Conservation (phyloP, 2,888 invertebrate genomes). For the Prenolepis imparis region DNA sequence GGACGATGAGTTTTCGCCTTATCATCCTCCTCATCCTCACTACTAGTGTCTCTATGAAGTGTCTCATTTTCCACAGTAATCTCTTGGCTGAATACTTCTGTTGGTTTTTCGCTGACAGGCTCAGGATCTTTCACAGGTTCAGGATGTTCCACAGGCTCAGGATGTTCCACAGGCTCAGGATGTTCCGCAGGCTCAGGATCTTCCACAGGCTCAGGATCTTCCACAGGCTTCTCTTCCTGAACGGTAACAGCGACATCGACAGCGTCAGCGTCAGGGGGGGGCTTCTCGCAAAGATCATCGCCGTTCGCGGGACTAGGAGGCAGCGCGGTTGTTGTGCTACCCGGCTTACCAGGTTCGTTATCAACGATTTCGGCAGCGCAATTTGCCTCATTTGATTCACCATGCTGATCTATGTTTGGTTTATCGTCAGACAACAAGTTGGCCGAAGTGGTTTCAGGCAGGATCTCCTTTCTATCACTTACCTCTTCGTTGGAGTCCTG, state of each 20-base stretch:
- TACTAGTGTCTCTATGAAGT: constrained; percentile 61
- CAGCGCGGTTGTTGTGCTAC: constrained; percentile 57
- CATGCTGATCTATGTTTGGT: constrained; percentile 85
- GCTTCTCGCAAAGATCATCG: constrained; percentile 61
- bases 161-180: too few relatives aligned
- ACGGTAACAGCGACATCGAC: neutral
- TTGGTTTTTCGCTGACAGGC: constrained; percentile 53
- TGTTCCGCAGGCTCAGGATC: constrained; percentile 62
- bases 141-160: too few relatives aligned
- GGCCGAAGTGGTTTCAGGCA: constrained; percentile 85
- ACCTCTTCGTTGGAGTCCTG: constrained; percentile 85
- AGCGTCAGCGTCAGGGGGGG: neutral
- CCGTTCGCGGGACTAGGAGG: constrained; percentile 68
- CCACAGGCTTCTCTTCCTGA: constrained; percentile 65
- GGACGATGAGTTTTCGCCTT: constrained; percentile 64
- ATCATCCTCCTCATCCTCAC: constrained; percentile 69
- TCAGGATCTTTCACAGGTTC: too few relatives aligned
- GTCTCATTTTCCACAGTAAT: constrained; percentile 51
- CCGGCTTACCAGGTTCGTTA: constrained; percentile 69
- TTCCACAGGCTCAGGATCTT: constrained; percentile 47
- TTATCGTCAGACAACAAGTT: constrained; percentile 86
- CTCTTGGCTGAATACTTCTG: constrained; percentile 59
- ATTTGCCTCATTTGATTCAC: constrained; percentile 77
- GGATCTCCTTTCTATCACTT: constrained; percentile 86
- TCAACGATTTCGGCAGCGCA: constrained; percentile 74